These are phyloP conservation scores for Idaea dimidiata DNA, from an alignment of 2,888 invertebrate species.

Conservation along the genomic window DNA sequence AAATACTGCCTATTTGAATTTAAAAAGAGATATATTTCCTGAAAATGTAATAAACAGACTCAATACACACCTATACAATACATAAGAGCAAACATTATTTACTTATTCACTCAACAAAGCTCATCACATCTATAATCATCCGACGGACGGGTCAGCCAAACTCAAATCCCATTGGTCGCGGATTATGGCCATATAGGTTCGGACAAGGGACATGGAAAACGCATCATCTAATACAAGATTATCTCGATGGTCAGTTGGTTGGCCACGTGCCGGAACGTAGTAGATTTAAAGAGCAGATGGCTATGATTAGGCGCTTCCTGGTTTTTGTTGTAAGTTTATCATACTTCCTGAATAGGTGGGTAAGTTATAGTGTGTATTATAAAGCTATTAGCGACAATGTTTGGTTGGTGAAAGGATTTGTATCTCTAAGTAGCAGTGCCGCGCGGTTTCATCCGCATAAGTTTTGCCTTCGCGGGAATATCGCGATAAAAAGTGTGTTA, in stretches of 20 bases:
- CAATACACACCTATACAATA: background rate
- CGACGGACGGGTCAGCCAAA: slow-evolving; percentile 18
- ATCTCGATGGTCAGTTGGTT: slow-evolving; percentile 41
- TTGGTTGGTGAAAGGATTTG: background rate
- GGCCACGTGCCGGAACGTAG: slow-evolving; percentile 36
- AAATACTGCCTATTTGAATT: background rate
- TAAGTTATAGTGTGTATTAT: background rate
- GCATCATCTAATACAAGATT: slow-evolving; percentile 66
- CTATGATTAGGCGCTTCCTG: background rate
- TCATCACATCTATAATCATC: slow-evolving; percentile 41
- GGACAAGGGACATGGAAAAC: slow-evolving; percentile 54
- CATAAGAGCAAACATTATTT: background rate
- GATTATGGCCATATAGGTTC: slow-evolving; percentile 45
- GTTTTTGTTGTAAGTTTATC: background rate
- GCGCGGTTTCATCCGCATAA: no score
- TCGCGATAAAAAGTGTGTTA: no score
- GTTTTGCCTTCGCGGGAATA: no score
- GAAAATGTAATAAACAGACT: background rate
- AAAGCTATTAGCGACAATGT: slow-evolving; percentile 1
- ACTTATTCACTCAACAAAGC: slow-evolving; percentile 3
- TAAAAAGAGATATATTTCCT: background rate
- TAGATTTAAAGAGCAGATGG: slow-evolving; percentile 39
- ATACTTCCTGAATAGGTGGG: background rate
- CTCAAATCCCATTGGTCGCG: slow-evolving; percentile 60
- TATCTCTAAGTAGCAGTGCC: background rate